A percentile compares a stretch with the other conserved stretches of the same genome.
Evolutionary conservation across 1,140 invertebrate species (phyloP).

Genomic region (Chrysoperla carnea): DNA sequence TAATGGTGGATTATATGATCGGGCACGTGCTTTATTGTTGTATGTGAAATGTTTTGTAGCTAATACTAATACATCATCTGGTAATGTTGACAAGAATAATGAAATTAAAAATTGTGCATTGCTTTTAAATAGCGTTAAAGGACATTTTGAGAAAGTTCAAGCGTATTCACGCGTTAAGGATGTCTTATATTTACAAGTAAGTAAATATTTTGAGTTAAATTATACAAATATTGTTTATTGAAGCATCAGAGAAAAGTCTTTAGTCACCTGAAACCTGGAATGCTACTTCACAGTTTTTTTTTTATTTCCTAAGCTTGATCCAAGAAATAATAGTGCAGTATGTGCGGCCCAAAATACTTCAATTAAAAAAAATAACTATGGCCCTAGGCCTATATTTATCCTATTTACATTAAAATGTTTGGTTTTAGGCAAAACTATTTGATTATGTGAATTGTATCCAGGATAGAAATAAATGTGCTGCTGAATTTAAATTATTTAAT

Average conservation of each 20-base stretch:
- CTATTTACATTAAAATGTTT: neutral
- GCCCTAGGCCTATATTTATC: no score
- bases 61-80: conserved; percentile 18
- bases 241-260: no score
- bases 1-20: conserved; percentile 65
- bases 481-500: neutral
- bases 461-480: neutral
- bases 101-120: conserved; percentile 36
- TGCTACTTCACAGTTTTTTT: no score
- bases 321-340: no score
- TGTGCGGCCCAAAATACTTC: no score
- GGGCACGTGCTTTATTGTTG: conserved; percentile 41
- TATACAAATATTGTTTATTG: neutral
- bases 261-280: no score
- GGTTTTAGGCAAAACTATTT: neutral
- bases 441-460: no score
- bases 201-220: neutral
- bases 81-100: conserved; percentile 17
- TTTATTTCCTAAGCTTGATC: no score
- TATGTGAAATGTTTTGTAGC: conserved; percentile 52
- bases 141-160: conserved; percentile 51
- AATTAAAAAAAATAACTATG: no score
- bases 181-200: conserved; percentile 47
- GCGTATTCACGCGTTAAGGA: conserved; percentile 53
- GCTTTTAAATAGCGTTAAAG: conserved; percentile 42